These are phyloP conservation scores for Idris sp. DNA, from an alignment of 1,140 invertebrate species.

Conservation along the genomic window DNA sequence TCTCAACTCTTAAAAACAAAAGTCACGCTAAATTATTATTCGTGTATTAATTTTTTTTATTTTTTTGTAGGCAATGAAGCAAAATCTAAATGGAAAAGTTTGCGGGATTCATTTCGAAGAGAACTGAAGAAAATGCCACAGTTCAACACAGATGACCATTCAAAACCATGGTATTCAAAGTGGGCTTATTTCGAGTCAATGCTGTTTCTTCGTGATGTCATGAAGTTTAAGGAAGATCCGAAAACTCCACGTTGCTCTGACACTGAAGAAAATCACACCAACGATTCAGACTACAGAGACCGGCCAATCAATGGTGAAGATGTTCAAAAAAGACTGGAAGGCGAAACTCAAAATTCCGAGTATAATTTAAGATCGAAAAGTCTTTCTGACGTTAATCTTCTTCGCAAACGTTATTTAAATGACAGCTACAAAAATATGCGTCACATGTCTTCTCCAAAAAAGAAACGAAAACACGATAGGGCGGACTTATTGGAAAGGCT, in stretches of 20 bases:
- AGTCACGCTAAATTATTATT: too few species aligned
- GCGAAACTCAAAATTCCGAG: slow-evolving; percentile 38
- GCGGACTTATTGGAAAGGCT: slow-evolving; percentile 40
- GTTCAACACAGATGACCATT: slow-evolving; percentile 16
- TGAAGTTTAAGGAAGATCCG: slow-evolving; percentile 57
- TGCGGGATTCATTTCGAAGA: slow-evolving; percentile 53
- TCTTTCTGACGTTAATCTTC: slow-evolving; percentile 16
- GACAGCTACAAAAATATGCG: slow-evolving; percentile 5
- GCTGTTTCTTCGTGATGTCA: slow-evolving; percentile 42
- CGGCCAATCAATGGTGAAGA: slow-evolving; percentile 28
- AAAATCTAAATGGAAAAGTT: slow-evolving; percentile 57
- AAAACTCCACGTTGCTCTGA: slow-evolving; percentile 48
- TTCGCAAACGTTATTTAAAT: slow-evolving; percentile 8
- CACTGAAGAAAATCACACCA: slow-evolving; percentile 49
- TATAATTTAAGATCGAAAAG: slow-evolving; percentile 18
- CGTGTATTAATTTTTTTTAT: not conserved
- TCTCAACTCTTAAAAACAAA: too few species aligned
- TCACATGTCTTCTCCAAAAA: slow-evolving; percentile 20
- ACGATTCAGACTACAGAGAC: slow-evolving; percentile 52
- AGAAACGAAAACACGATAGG: slow-evolving; percentile 38
- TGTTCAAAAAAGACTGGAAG: slow-evolving; percentile 33
- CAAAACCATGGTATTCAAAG: slow-evolving; percentile 48
- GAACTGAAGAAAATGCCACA: slow-evolving; percentile 59
- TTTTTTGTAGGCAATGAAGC: slow-evolving; percentile 52
- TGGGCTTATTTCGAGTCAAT: slow-evolving; percentile 58